Conservation (phyloP, 2,797 vertebrate species). For the Cottoperca gobio region DNA sequence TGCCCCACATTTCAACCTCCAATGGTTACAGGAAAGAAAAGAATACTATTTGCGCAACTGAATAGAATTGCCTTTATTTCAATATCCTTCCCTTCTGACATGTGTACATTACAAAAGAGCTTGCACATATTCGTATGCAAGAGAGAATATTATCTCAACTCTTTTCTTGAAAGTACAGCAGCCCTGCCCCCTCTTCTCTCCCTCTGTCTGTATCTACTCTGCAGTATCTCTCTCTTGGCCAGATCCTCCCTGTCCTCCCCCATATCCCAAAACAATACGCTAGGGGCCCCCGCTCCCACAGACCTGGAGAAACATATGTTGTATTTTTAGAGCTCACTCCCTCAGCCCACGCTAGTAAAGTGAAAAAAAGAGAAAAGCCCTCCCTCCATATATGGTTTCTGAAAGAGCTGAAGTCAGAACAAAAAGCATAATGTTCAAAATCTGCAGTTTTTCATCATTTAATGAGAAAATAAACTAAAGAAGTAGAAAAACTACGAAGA, state of each 20-base stretch:
- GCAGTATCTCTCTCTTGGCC: conserved; percentile 64
- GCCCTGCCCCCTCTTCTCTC: conserved; percentile 27
- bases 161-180: conserved; percentile 46
- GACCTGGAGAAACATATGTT: conserved; percentile 84
- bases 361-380: conserved; percentile 63
- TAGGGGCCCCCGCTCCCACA: conserved; percentile 76
- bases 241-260: conserved; percentile 78
- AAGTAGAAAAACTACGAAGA: conserved; percentile 1
- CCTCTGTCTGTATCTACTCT: conserved; percentile 53
- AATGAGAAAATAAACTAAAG: conserved; percentile 9
- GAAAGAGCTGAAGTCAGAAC: conserved; percentile 53
- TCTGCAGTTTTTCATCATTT: neutral
- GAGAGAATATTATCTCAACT: conserved; percentile 34
- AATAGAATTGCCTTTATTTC: neutral
- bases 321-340: conserved; percentile 85
- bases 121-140: conserved; percentile 4
- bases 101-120: conserved; percentile 8
- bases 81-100: conserved; percentile 1
- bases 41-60: neutral
- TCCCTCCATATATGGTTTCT: conserved; percentile 69
- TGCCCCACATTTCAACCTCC: conserved; percentile 37
- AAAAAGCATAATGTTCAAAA: conserved; percentile 45
- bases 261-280: conserved; percentile 83
- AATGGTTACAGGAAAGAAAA: conserved; percentile 2
- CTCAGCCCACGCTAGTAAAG: conserved; percentile 71